Conservation (phyloP, 2,888 invertebrate species). For the Eumacrocentrus americanus region DNA sequence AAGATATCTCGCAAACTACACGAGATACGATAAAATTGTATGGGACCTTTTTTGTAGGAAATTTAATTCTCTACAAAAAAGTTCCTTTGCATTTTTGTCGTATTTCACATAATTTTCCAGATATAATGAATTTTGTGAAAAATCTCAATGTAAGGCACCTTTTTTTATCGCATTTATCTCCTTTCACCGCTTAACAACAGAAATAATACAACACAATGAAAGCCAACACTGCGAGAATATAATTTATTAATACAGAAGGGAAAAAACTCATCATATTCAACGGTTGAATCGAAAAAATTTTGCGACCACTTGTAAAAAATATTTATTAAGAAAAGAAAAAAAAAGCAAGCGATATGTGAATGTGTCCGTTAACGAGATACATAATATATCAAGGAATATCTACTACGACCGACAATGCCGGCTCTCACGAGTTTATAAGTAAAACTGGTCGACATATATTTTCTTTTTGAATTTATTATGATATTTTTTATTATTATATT, state of each 20-base stretch:
- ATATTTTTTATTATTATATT: background rate
- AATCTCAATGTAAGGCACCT: too few species aligned
- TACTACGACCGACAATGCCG: background rate
- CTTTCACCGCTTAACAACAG: too few species aligned
- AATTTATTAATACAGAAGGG: background rate
- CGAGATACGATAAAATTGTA: too few species aligned
- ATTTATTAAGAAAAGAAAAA: background rate
- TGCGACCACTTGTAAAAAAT: background rate
- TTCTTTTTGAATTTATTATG: constrained; percentile 3
- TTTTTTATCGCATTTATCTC: too few species aligned
- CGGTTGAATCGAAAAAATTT: background rate
- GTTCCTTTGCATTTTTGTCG: too few species aligned
- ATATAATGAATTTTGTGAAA: too few species aligned
- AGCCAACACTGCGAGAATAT: constrained; percentile 25
- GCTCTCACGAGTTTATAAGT: background rate
- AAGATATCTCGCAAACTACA: too few species aligned
- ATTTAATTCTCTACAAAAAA: too few species aligned
- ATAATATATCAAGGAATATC: background rate
- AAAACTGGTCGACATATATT: background rate
- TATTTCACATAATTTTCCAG: too few species aligned
- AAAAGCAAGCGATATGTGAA: background rate
- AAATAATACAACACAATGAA: too few species aligned
- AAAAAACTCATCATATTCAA: background rate
- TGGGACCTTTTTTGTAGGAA: too few species aligned
- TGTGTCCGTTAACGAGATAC: background rate